Percentiles rank a stretch among this genome's conserved stretches.
Conservation (phyloP, 2,113 vertebrate genomes). For the Scomber colias region DNA sequence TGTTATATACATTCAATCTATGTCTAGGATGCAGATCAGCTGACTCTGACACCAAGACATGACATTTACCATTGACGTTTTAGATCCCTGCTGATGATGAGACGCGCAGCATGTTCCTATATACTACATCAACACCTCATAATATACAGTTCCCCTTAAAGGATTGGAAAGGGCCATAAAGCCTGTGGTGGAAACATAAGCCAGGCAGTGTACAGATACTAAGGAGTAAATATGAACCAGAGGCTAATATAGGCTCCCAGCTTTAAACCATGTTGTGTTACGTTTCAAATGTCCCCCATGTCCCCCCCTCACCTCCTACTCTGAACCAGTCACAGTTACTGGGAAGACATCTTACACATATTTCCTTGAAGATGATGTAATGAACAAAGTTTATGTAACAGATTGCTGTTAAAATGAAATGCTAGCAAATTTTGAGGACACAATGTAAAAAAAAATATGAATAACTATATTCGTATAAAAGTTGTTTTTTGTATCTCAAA, state of each 20-base stretch:
- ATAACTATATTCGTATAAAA: too few species aligned
- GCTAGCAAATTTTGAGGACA: not conserved
- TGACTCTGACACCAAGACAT: not conserved
- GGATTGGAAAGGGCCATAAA: not conserved
- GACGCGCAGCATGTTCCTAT: not conserved
- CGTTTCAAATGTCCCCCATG: conserved; percentile 48
- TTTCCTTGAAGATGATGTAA: not conserved
- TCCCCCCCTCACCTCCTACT: not conserved
- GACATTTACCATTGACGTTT: not conserved
- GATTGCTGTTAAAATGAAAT: not conserved
- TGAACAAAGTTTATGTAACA: conserved; percentile 21
- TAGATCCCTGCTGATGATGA: not conserved
- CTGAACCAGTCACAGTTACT: not conserved
- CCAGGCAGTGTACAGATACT: not conserved
- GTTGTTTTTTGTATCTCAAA: too few species aligned
- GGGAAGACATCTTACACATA: not conserved
- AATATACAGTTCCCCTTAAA: not conserved
- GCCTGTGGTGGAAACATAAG: conserved; percentile 21
- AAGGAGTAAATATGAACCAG: conserved; percentile 26
- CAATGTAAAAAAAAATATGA: not conserved
- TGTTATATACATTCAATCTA: not conserved
- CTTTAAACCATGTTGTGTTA: conserved; percentile 39
- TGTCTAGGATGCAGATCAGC: not conserved
- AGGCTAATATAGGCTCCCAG: conserved; percentile 33
- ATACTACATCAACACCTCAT: not conserved